Evolutionary conservation across 30 jellyfish, hydroid and myxozoan species (phyloP).

Genomic region (Sanderia malayensis): DNA sequence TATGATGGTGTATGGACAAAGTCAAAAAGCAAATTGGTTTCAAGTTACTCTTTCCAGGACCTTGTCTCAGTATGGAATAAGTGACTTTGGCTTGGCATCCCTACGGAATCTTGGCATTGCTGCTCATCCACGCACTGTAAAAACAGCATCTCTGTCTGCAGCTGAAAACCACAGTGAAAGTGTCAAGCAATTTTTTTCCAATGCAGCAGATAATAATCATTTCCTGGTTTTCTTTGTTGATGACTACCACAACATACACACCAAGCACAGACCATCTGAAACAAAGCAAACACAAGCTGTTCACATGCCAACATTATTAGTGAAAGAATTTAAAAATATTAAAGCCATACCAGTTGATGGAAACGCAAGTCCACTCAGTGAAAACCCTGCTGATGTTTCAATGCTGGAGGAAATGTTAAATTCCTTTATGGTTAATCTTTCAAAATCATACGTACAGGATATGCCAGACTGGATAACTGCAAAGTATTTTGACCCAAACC

Average conservation of each 20-base stretch:
- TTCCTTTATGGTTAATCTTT: too few species aligned
- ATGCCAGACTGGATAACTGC: conserved; percentile 35
- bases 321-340: conserved; percentile 10
- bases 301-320: conserved; percentile 36
- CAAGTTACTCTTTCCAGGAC: conserved; percentile 43
- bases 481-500: conserved; percentile 18
- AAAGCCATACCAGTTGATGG: not conserved
- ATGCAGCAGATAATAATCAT: conserved; percentile 11
- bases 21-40: conserved; percentile 39
- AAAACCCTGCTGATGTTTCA: conserved; percentile 11
- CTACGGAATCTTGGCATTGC: conserved; percentile 39
- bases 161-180: conserved; percentile 1
- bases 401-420: not conserved
- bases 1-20: conserved; percentile 32
- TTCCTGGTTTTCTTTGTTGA: conserved; percentile 27
- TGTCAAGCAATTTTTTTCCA: not conserved
- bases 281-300: conserved; percentile 21
- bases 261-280: conserved; percentile 37
- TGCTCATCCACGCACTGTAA: conserved; percentile 33
- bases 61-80: conserved; percentile 31
- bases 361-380: not conserved
- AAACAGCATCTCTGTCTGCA: not conserved
- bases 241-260: conserved; percentile 40
- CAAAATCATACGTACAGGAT: conserved; percentile 8
- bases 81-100: conserved; percentile 36